These are phyloP conservation scores for Protobothrops mucrosquamatus DNA, from an alignment of 2,113 vertebrate genomes.

Conservation along the genomic window DNA sequence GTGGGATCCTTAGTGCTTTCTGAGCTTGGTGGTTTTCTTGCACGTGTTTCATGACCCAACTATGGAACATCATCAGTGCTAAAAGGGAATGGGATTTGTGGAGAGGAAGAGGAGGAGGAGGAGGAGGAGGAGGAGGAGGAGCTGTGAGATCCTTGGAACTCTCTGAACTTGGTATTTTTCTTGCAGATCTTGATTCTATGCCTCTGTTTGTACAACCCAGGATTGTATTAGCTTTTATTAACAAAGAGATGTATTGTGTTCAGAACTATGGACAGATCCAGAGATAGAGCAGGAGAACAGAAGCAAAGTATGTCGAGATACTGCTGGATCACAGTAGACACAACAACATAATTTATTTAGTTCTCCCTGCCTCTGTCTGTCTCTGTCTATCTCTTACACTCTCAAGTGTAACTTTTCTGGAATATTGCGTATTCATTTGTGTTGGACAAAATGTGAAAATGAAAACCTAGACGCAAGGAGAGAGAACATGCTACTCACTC, in stretches of 20 bases:
- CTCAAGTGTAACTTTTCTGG: constrained; percentile 35
- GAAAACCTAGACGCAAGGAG: constrained; percentile 43
- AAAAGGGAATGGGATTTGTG: too few species aligned
- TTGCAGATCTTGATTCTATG: too few species aligned
- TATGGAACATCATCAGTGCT: too few species aligned
- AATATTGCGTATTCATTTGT: constrained; percentile 45
- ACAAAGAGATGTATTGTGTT: not conserved
- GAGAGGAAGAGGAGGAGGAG: too few species aligned
- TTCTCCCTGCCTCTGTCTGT: not conserved
- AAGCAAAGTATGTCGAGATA: not conserved
- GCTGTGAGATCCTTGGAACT: too few species aligned
- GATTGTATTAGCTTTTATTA: not conserved
- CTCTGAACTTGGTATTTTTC: too few species aligned
- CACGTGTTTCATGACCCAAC: too few species aligned
- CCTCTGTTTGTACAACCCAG: too few species aligned
- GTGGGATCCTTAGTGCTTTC: too few species aligned
- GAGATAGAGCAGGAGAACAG: not conserved
- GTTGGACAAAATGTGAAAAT: constrained; percentile 53
- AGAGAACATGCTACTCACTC: constrained; percentile 39
- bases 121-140: too few species aligned
- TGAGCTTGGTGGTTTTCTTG: too few species aligned
- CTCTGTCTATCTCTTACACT: constrained; percentile 19
- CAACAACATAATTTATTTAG: constrained; percentile 38
- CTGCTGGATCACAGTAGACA: not conserved
- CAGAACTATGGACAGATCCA: not conserved